A percentile compares a stretch with the other conserved stretches of the same genome.
phyloP scores from a whole-genome alignment of 2,113 vertebrate species.

The Python bivittatus region DNA sequence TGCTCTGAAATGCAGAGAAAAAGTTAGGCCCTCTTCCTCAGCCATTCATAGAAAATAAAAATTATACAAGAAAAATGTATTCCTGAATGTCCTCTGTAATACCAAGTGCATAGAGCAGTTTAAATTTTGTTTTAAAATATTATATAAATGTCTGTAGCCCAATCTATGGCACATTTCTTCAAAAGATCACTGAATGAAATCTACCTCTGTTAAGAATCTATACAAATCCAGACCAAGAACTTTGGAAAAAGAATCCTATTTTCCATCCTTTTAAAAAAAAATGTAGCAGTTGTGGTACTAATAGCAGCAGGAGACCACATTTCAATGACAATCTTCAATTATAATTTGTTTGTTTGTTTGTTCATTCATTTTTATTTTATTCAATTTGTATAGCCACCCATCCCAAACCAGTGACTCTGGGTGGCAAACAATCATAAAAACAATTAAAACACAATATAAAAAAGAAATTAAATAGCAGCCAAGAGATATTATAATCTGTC shows the following conservation, averaged over 20 bases:
- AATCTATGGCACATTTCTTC: neutral
- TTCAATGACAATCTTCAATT: neutral
- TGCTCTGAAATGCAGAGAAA: neutral
- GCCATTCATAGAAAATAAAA: neutral
- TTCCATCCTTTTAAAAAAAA: neutral
- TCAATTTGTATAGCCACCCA: no score
- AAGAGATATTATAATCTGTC: no score
- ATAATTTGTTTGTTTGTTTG: no score
- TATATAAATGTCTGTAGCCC: neutral
- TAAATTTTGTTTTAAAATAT: neutral
- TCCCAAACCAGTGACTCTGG: no score
- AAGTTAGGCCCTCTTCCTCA: neutral
- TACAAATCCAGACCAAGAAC: neutral
- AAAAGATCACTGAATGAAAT: neutral
- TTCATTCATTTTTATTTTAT: no score
- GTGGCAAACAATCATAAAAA: no score
- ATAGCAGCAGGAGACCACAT: neutral
- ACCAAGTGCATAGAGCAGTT: neutral
- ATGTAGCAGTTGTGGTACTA: neutral
- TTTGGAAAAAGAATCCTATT: neutral
- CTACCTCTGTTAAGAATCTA: neutral
- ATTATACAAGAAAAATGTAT: neutral
- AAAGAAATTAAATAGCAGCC: no score
- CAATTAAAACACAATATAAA: no score
- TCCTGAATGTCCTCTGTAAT: no score